A percentile compares a stretch with the other conserved stretches of the same genome.
phyloP scores from a whole-genome alignment of 2,888 invertebrate genomes.

The Blastobasis adustella region DNA sequence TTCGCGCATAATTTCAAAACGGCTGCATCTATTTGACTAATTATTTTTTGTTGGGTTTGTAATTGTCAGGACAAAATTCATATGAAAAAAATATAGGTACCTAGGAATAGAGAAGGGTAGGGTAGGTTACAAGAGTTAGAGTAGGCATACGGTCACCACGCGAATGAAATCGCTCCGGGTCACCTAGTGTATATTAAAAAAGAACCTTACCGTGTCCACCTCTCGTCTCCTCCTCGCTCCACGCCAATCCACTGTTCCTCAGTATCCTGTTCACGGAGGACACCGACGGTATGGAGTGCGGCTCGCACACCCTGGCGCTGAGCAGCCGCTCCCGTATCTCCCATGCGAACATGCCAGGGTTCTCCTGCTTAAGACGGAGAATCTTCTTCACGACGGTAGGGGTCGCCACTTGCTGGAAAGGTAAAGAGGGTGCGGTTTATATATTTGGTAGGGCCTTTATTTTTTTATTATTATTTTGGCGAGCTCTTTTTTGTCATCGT shows the following conservation, averaged over 20 bases:
- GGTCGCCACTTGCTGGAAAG: constrained; percentile 93
- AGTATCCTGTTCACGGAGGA: constrained; percentile 96
- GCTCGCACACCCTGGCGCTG: constrained; percentile 92
- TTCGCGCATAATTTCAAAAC: too few species aligned
- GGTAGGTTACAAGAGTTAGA: too few species aligned
- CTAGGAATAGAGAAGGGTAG: too few species aligned
- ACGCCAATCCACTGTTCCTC: constrained; percentile 86
- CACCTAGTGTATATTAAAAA: background rate
- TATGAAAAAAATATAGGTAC: too few species aligned
- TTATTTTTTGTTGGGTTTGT: too few species aligned
- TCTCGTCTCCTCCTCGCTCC: constrained; percentile 78
- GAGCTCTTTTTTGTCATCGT: too few species aligned
- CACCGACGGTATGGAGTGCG: constrained; percentile 93
- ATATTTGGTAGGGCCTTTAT: too few species aligned
- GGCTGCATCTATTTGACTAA: too few species aligned
- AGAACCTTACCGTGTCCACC: constrained; percentile 43
- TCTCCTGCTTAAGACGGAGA: constrained; percentile 93
- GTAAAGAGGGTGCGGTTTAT: background rate
- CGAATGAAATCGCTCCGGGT: too few species aligned
- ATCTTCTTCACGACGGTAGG: constrained; percentile 97
- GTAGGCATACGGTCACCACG: too few species aligned
- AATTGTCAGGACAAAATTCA: too few species aligned
- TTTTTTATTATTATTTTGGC: too few species aligned
- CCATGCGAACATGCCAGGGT: constrained; percentile 98
- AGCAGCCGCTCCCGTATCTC: constrained; percentile 94